phyloP scores from a whole-genome alignment of 1,140 invertebrate species.

The Lepidurus couesii region DNA sequence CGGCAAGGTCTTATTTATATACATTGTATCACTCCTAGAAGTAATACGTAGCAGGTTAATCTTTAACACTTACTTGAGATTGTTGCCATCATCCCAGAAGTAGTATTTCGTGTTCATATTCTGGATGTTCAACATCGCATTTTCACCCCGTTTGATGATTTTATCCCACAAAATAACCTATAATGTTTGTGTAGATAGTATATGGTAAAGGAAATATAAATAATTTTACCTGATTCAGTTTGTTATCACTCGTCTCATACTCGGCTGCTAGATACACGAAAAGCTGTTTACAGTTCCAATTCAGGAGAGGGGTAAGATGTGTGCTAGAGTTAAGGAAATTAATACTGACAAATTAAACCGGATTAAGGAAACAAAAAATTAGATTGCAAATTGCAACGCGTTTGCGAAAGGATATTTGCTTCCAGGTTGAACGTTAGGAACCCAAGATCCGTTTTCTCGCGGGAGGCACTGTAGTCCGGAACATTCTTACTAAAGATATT shows the following conservation, averaged over 20 bases:
- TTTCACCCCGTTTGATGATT: constrained; percentile 90
- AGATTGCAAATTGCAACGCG: neutral
- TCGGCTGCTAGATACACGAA: constrained; percentile 96
- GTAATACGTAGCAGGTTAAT: neutral
- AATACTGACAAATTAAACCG: neutral
- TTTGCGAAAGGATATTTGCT: constrained; percentile 64
- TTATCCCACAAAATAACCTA: constrained; percentile 98
- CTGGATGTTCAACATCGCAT: constrained; percentile 82
- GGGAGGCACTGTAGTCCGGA: constrained; percentile 86
- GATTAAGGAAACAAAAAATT: constrained; percentile 10
- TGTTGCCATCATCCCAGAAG: constrained; percentile 99
- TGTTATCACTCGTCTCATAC: constrained; percentile 83
- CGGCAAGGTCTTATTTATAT: too few species aligned
- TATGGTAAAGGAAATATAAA: neutral
- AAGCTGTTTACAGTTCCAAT: constrained; percentile 99
- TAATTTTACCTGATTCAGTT: constrained; percentile 66
- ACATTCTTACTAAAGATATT: constrained; percentile 78
- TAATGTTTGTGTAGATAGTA: constrained; percentile 37
- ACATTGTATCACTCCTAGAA: neutral
- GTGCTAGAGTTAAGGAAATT: constrained; percentile 41
- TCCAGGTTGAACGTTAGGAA: constrained; percentile 91
- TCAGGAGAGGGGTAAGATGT: constrained; percentile 83
- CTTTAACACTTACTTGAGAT: constrained; percentile 66
- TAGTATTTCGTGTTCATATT: constrained; percentile 98
- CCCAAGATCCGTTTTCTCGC: constrained; percentile 92